Base-by-base conservation (phyloP, 2,888 invertebrate genomes). In the Sicus ferrugineus region DNA sequence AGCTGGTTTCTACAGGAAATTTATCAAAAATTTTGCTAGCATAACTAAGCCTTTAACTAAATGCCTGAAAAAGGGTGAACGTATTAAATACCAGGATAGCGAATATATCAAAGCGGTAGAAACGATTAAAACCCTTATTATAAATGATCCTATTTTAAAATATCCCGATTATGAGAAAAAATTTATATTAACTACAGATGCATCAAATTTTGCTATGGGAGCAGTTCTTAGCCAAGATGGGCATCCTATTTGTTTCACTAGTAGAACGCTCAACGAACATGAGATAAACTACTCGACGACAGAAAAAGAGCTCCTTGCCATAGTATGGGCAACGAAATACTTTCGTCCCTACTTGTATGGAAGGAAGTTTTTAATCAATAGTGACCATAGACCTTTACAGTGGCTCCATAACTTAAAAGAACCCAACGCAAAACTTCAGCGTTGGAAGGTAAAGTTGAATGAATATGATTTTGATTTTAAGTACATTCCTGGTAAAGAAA, bases 281-380 rank as follows among this genome's bases (percentile, higher is more conserved):
- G 77, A 81, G 75, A 63, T 46, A 30, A 78, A 75, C 31, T 81
- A 80, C 64, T 75, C 77, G 0, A 76, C 77, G 2, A 80, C 81
- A 19, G 82, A 84, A 71, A 83, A 82, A 61, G 82, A 84, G 74
- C 69, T 83, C 3, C 68, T 81, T 42, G 78, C 78, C 0, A 80
- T 83, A 14, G 76, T 83, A 1, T 83, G 79, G 80, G 79, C 80
- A 0, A 71, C 77, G 5, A 81, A 83, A 71, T 78, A 78, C 42
- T 80, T 84, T 14, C 69, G 82, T 59, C 82, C 81, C 5, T 83
- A 82, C 30, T 28, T 85, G 6, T 83, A 81, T 30, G 82, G 82
- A 3, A n/a, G n/a, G n/a, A n/a, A n/a, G n/a, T n/a, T n/a, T n/a
- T n/a, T n/a, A 63, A 76, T 76, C 6, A 68, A 70, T 59, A 73